Evolutionary conservation across 2,113 vertebrate species (phyloP), one percentile per base, ranked within the genome.

Genomic region (Mormoops blainvillei): DNA sequence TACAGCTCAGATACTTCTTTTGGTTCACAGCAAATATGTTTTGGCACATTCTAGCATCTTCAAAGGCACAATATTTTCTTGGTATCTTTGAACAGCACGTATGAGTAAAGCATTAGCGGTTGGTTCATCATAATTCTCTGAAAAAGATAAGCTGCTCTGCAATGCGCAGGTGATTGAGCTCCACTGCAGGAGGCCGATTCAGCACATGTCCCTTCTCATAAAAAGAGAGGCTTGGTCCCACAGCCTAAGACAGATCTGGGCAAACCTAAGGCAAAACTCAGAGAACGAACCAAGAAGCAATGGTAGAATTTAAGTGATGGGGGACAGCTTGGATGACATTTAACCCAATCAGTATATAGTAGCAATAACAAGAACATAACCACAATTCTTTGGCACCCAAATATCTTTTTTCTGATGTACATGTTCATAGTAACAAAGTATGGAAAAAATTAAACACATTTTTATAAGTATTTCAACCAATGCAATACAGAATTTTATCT

Each of bases 51-150:
- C 82, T 43, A 52, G 48, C 61, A 68, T 54, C 85, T 89, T 86
- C 88, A 92, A 86, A 92, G 38, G 58, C 52, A 85, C 58, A 41
- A 1, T 81, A 85, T 94, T 92, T 95, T 89, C 81, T 82, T 41
- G 13, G 71, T 58, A 48, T 36, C 58, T 95, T 67, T 0, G 0
- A 45, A 93, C 83, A 73, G 43, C 16, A 84, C 45, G 67, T 68
- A 56, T 45, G 83, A 82, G 48, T 63, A 80, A 70, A 91, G 14
- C 68, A 56, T 90, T 77, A 81, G 38, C 20, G 48, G 71, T 63
- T 24, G 43, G 71, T 56, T 82, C 56, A 19, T 83, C 85, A 41
- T 77, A 36, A 84, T 86, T 84, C 88, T 95, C 85, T 82, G 77
- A 67, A 73, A 90, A 87, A 74, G 91, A 78, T 36, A 26, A 90